Percentiles rank a stretch among this genome's conserved stretches.
Conservation (phyloP, 2,797 vertebrate species). For the Botia almorhae region DNA sequence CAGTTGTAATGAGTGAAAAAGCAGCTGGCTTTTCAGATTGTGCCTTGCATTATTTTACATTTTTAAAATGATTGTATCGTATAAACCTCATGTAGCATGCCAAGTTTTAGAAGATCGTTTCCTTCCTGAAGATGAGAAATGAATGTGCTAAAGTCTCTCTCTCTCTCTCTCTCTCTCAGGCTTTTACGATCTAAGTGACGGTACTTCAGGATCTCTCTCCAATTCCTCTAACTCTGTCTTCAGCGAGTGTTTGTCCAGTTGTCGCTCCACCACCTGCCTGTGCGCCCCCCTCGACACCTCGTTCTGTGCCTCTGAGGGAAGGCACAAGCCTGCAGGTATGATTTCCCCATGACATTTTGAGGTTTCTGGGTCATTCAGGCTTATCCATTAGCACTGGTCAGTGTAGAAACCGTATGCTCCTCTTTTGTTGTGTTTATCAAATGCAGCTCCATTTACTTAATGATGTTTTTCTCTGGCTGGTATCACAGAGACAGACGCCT, state of each 20-base stretch:
- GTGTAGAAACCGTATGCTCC: conserved; percentile 27
- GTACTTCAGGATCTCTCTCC: conserved; percentile 90
- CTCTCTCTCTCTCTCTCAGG: conserved; percentile 72
- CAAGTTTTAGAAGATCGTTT: conserved; percentile 41
- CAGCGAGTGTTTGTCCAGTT: conserved; percentile 95
- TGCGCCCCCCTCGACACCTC: conserved; percentile 88
- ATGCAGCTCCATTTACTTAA: conserved; percentile 36
- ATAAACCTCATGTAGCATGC: not conserved
- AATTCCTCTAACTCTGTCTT: conserved; percentile 98
- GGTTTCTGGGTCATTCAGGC: conserved; percentile 24
- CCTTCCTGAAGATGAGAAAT: conserved; percentile 42
- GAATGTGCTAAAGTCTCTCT: conserved; percentile 43
- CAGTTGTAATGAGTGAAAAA: conserved; percentile 6
- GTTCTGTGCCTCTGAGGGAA: conserved; percentile 83
- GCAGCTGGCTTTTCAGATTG: not conserved
- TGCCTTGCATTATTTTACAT: not conserved
- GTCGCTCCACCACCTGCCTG: conserved; percentile 90
- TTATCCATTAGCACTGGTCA: conserved; percentile 3
- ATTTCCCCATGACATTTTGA: conserved; percentile 7
- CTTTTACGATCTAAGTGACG: conserved; percentile 95
- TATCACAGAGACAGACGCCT: conserved; percentile 6
- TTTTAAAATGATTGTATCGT: conserved; percentile 31
- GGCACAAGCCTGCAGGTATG: conserved; percentile 86
- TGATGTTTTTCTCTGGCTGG: conserved; percentile 34
- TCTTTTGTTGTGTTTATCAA: conserved; percentile 36